Conservation (phyloP, 1,140 invertebrate genomes). For the Cyclargus thomasi region DNA sequence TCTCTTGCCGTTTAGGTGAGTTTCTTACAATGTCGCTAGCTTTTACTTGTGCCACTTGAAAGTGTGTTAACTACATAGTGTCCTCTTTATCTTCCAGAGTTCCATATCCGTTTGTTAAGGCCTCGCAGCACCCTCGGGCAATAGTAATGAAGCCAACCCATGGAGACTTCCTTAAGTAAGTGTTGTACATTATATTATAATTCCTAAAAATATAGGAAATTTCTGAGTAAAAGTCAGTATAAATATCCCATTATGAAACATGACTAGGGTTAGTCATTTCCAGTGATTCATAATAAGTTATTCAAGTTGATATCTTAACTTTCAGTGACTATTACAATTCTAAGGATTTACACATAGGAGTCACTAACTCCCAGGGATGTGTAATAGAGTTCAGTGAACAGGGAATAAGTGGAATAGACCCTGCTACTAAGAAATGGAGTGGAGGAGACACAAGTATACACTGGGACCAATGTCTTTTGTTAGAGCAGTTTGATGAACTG, state of each 20-base stretch:
- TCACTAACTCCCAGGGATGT: slow-evolving; percentile 83
- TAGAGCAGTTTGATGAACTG: slow-evolving; percentile 79
- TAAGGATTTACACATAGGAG: slow-evolving; percentile 87
- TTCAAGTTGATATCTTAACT: slow-evolving; percentile 32
- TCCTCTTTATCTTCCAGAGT: slow-evolving; percentile 75
- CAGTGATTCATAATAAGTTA: slow-evolving; percentile 39
- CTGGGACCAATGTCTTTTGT: slow-evolving; percentile 83
- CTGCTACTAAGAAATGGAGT: slow-evolving; percentile 55
- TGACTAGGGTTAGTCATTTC: background rate
- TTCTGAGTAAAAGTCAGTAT: too few relatives aligned
- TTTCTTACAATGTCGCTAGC: slow-evolving; percentile 18
- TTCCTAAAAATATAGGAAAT: too few relatives aligned
- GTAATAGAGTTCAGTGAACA: slow-evolving; percentile 86
- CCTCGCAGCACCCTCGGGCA: slow-evolving; percentile 82
- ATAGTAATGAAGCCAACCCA: slow-evolving; percentile 86
- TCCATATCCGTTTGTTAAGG: slow-evolving; percentile 86
- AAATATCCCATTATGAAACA: too few relatives aligned
- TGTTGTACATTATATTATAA: slow-evolving; percentile 15
- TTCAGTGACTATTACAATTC: slow-evolving; percentile 85
- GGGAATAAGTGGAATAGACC: slow-evolving; percentile 77
- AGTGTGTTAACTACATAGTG: slow-evolving; percentile 35
- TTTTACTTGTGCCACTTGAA: slow-evolving; percentile 11
- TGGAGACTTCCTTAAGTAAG: slow-evolving; percentile 88
- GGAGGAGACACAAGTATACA: slow-evolving; percentile 47
- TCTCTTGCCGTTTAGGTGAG: slow-evolving; percentile 83